Base-by-base conservation (phyloP, 2,113 vertebrate species). In the Zootoca vivipara region DNA sequence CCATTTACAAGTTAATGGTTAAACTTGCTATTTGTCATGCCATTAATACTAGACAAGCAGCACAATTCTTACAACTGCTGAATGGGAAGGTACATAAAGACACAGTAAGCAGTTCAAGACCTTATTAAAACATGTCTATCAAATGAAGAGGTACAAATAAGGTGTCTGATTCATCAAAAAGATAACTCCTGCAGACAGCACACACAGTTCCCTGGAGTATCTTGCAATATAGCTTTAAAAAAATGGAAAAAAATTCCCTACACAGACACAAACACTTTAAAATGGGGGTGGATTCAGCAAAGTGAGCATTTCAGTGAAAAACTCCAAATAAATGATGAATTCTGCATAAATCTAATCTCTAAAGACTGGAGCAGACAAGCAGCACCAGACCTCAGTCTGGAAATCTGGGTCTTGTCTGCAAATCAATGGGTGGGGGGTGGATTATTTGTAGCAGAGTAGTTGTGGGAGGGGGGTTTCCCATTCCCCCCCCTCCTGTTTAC, bases 1-100 rank as follows among this genome's bases (percentile, higher is more conserved):
- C 92, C 15, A 85, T 86, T 93, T 84, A 92, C 82, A 87, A 95
- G 97, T 98, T 98, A 98, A 98, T 98, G 96, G 96, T 98, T 98
- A 98, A 97, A 85, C 94, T 92, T 95, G 92, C 94, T 97, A 95
- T 98, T 97, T 98, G 96, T 95, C 96, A 93, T 94, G 89, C 96
- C 96, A 95, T 96, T 97, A 97, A 96, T 97, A 95, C 89, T 94
- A 96, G 96, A 97, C 94, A 95, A 90, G 93, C 89, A 94, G 94
- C 95, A 97, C 96, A 96, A 95, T 96, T 94, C 93, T 89, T 94
- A 96, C 93, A 92, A 96, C 95, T 95, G 96, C 96, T 95, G 95
- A 96, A 96, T 94, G 95, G 93, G 95, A 96, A 97, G 96, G 95
- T 97, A 93, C 97, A 96, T 96, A 97, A 95, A 96, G 96, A 95